Evolutionary conservation across 2,888 invertebrate genomes (phyloP).

Genomic region (Mactromeris polynyma): DNA sequence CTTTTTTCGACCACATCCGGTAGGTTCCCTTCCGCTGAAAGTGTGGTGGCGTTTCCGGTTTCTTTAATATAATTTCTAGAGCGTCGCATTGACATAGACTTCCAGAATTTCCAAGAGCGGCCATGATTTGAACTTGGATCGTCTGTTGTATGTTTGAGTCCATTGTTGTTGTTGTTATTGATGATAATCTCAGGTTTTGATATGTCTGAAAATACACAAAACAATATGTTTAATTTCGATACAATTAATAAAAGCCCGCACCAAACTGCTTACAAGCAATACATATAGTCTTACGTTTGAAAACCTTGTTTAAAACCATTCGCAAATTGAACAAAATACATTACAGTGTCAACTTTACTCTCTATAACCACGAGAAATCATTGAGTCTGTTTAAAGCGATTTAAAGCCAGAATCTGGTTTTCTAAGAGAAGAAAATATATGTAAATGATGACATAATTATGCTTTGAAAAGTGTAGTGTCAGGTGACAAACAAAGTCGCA

Average conservation of each 20-base stretch:
- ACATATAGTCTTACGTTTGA: neutral
- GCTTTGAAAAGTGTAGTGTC: no score
- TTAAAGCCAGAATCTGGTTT: no score
- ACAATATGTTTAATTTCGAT: neutral
- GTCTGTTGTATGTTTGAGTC: constrained; percentile 5
- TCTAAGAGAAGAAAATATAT: no score
- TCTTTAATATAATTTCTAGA: constrained; percentile 3
- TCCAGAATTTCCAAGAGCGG: constrained; percentile 80
- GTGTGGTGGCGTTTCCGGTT: neutral
- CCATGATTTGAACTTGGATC: constrained; percentile 38
- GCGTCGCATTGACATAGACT: constrained; percentile 72
- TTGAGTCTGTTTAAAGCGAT: no score
- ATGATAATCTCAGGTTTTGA: constrained; percentile 28
- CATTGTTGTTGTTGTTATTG: constrained; percentile 47
- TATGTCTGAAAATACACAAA: constrained; percentile 51
- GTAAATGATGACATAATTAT: no score
- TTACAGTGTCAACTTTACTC: no score
- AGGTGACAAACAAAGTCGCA: no score
- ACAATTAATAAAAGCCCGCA: neutral
- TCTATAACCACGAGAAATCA: no score
- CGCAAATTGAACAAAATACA: no score
- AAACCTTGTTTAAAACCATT: no score
- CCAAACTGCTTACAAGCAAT: no score
- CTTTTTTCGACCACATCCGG: constrained; percentile 78
- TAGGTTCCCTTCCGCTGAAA: constrained; percentile 34